Conservation (phyloP, 2,797 vertebrate species). For the Apodemus agrarius region DNA sequence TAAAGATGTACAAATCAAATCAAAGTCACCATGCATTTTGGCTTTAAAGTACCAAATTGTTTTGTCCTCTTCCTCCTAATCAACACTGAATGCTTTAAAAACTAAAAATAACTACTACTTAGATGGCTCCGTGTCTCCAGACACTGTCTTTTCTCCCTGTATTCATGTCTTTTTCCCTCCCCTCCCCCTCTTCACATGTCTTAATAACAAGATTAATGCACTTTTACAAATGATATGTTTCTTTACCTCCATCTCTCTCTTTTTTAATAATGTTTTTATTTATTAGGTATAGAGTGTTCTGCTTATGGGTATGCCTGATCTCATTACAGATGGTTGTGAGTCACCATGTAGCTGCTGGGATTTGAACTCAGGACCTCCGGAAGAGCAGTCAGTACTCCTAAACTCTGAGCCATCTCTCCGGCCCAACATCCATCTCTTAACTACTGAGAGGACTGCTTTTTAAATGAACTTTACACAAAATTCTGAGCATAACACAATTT, state of each 20-base stretch:
- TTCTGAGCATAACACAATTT: background rate
- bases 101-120: conserved; percentile 41
- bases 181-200: background rate
- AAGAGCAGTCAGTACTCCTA: background rate
- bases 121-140: background rate
- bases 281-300: background rate
- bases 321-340: background rate
- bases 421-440: conserved; percentile 30
- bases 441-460: conserved; percentile 31
- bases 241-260: background rate
- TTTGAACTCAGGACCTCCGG: background rate
- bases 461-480: conserved; percentile 25
- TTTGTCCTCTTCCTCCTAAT: conserved; percentile 9
- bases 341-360: background rate
- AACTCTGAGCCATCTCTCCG: background rate
- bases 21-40: background rate
- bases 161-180: background rate
- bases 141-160: too few relatives aligned
- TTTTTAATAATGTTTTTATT: background rate
- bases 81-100: conserved; percentile 49
- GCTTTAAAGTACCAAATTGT: background rate
- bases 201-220: conserved; percentile 38
- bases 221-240: conserved; percentile 41
- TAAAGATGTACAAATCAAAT: conserved; percentile 32
- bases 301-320: background rate